Percentiles rank a stretch among this genome's conserved stretches.
These are phyloP conservation scores for Tenebrio molitor DNA, from an alignment of 1,140 invertebrate species.

Conservation along the genomic window DNA sequence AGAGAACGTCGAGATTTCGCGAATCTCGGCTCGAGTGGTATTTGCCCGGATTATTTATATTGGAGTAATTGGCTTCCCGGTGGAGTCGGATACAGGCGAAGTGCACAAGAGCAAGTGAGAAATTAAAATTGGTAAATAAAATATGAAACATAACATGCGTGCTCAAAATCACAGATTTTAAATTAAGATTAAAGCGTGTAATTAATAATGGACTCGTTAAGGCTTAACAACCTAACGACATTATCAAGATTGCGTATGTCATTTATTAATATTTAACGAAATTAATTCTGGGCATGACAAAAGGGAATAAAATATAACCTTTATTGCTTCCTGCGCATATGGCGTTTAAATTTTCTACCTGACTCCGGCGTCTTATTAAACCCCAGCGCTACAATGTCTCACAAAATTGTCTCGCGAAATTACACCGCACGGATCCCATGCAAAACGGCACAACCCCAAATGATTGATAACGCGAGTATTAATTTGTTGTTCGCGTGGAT, in stretches of 20 bases:
- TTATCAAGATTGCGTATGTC: slow-evolving; percentile 62
- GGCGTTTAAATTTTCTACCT: slow-evolving; percentile 56
- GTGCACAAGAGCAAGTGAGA: slow-evolving; percentile 19
- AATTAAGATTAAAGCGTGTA: slow-evolving; percentile 60
- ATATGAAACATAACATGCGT: slow-evolving; percentile 54
- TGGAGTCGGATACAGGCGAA: background rate
- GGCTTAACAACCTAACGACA: slow-evolving; percentile 59
- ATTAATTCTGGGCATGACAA: slow-evolving; percentile 60
- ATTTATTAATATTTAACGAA: slow-evolving; percentile 63
- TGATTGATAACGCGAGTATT: slow-evolving; percentile 33
- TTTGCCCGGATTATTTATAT: background rate
- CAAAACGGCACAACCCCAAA: slow-evolving; percentile 12
- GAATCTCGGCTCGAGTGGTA: background rate
- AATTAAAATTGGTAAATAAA: slow-evolving; percentile 44
- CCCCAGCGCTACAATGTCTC: slow-evolving; percentile 23
- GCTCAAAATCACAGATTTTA: slow-evolving; percentile 60
- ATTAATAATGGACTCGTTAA: slow-evolving; percentile 61
- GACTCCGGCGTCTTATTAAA: slow-evolving; percentile 44
- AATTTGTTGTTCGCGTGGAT: slow-evolving; percentile 41
- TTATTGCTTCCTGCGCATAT: slow-evolving; percentile 58
- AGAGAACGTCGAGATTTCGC: background rate
- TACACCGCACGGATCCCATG: background rate
- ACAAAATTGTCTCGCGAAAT: slow-evolving; percentile 21
- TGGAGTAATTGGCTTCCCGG: slow-evolving; percentile 7
- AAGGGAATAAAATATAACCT: slow-evolving; percentile 60